Evolutionary conservation across 2,888 invertebrate species (phyloP).

Genomic region (Ormyrus labotus): DNA sequence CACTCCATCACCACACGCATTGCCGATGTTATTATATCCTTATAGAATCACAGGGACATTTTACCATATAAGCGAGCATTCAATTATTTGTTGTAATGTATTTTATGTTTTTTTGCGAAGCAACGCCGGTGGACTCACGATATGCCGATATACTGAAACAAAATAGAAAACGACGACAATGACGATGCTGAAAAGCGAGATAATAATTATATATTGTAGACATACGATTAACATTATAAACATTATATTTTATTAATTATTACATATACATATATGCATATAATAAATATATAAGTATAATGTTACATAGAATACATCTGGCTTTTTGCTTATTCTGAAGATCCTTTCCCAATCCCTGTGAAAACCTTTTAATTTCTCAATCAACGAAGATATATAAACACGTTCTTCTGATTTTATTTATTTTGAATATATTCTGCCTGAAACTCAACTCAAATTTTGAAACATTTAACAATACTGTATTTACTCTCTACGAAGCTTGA

Average conservation of each 20-base stretch:
- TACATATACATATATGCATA: slow-evolving; percentile 66
- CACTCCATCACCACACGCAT: background rate
- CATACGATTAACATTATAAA: slow-evolving; percentile 71
- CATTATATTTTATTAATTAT: slow-evolving; percentile 74
- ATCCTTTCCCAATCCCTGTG: slow-evolving; percentile 5
- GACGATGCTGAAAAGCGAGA: slow-evolving; percentile 66
- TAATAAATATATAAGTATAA: slow-evolving; percentile 70
- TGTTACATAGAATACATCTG: slow-evolving; percentile 65
- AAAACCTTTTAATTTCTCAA: background rate
- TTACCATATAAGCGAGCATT: background rate
- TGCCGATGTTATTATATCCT: background rate
- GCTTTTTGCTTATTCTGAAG: slow-evolving; percentile 25
- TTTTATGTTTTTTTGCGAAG: slow-evolving; percentile 16
- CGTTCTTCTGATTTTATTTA: too few relatives aligned
- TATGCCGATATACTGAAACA: slow-evolving; percentile 1
- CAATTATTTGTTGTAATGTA: background rate
- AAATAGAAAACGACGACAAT: slow-evolving; percentile 60
- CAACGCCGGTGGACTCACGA: slow-evolving; percentile 17
- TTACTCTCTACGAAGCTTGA: too few relatives aligned
- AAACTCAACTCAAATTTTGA: too few relatives aligned
- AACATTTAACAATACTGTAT: too few relatives aligned
- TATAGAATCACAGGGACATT: background rate
- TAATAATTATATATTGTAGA: slow-evolving; percentile 69
- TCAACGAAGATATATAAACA: too few relatives aligned
- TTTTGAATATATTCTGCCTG: too few relatives aligned